These are phyloP conservation scores for Tipula lateralis DNA, from an alignment of 2,888 invertebrate genomes.

Conservation along the genomic window DNA sequence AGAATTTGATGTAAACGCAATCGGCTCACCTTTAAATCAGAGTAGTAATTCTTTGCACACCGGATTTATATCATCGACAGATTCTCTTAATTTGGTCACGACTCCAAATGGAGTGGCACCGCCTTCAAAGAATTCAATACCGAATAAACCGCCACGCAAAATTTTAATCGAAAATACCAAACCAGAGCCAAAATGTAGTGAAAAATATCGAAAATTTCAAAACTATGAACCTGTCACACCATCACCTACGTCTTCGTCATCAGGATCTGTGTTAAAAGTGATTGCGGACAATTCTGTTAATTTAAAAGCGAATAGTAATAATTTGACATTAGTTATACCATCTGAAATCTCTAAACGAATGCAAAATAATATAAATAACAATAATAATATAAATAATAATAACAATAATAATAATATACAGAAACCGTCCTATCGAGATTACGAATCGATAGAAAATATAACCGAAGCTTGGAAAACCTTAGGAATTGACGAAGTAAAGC, in stretches of 20 bases:
- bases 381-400: neutral
- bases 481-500: constrained; percentile 68
- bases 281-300: neutral
- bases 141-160: constrained; percentile 48
- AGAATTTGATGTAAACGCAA: constrained; percentile 41
- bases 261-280: neutral
- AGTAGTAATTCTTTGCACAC: constrained; percentile 42
- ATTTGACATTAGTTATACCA: neutral
- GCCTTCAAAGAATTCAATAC: constrained; percentile 37
- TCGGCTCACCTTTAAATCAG: constrained; percentile 38
- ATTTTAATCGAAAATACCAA: constrained; percentile 35
- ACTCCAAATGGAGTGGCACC: neutral
- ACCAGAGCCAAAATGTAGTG: constrained; percentile 33
- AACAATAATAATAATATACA: neutral
- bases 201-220: constrained; percentile 46
- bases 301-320: neutral
- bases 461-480: constrained; percentile 78
- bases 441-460: constrained; percentile 71
- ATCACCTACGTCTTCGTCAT: neutral
- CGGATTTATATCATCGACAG: constrained; percentile 46
- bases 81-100: constrained; percentile 41
- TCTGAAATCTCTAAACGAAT: neutral
- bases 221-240: constrained; percentile 48
- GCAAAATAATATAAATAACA: constrained; percentile 6
- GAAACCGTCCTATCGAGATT: constrained; percentile 47